Conservation (phyloP, 2,113 vertebrate genomes). For the Salvator merianae region DNA sequence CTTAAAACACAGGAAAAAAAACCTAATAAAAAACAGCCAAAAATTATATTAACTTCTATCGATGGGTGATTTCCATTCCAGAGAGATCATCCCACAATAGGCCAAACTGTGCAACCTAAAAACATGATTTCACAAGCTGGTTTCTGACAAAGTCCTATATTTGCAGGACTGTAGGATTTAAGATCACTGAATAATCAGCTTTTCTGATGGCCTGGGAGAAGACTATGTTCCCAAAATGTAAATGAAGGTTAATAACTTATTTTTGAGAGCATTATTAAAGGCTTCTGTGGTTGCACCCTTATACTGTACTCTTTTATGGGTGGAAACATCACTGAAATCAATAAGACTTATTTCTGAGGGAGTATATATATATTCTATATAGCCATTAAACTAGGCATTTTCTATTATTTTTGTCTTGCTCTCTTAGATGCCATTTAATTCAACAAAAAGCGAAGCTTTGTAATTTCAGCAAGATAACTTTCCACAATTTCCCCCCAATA, state of each 20-base stretch:
- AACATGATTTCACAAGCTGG: too few relatives aligned
- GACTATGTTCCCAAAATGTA: too few relatives aligned
- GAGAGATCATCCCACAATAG: too few relatives aligned
- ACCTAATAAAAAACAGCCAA: too few relatives aligned
- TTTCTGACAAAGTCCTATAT: too few relatives aligned
- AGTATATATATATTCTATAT: background rate
- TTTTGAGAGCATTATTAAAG: background rate
- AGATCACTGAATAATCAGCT: too few relatives aligned
- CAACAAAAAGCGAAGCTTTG: slow-evolving; percentile 35
- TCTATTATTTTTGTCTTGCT: slow-evolving; percentile 30
- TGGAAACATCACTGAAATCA: background rate
- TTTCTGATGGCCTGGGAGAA: too few relatives aligned
- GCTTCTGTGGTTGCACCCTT: background rate
- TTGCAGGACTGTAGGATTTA: too few relatives aligned
- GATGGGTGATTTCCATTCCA: too few relatives aligned
- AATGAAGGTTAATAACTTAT: background rate
- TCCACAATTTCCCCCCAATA: slow-evolving; percentile 40
- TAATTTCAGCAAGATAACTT: slow-evolving; percentile 48
- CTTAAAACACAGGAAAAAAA: too few relatives aligned
- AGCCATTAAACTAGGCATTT: slow-evolving; percentile 22
- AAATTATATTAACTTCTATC: too few relatives aligned
- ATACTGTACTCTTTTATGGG: background rate
- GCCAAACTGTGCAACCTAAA: too few relatives aligned
- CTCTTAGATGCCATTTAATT: slow-evolving; percentile 34
- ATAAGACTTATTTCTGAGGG: background rate